phyloP scores from a whole-genome alignment of 2,113 vertebrate genomes.

The Neolamprologus modestus region DNA sequence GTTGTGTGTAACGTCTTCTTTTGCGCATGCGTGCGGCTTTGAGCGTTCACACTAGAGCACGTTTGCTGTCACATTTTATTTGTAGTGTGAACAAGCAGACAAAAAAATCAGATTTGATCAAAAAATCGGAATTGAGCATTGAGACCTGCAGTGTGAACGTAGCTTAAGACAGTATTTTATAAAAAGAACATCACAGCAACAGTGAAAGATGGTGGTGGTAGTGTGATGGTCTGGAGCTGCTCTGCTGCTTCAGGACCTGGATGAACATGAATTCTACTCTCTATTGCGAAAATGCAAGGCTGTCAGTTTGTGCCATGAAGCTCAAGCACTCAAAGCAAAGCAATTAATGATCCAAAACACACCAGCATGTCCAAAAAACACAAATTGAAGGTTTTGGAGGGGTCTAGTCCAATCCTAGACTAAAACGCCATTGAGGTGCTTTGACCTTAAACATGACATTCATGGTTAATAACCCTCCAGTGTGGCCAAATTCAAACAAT shows the following conservation, averaged over 20 bases:
- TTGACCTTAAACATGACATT: background rate
- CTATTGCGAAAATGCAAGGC: background rate
- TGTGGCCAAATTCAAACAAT: background rate
- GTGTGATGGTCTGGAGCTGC: background rate
- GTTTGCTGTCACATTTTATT: background rate
- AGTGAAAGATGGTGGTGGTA: background rate
- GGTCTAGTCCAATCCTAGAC: background rate
- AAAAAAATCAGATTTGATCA: background rate
- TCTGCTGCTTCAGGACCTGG: background rate
- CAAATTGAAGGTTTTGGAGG: background rate
- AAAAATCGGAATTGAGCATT: background rate
- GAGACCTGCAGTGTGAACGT: background rate
- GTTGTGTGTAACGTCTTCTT: background rate
- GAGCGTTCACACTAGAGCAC: rapidly evolving
- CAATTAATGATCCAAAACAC: background rate
- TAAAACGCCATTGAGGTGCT: background rate
- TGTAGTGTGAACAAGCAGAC: background rate
- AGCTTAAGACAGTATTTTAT: background rate
- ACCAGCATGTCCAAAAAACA: background rate
- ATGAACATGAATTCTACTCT: background rate
- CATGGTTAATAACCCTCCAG: background rate
- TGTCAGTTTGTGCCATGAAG: background rate
- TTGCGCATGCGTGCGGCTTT: rapidly evolving
- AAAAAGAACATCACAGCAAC: background rate
- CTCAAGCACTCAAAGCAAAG: background rate